phyloP scores from a whole-genome alignment of 2,888 invertebrate species.

The Helleia helle region DNA sequence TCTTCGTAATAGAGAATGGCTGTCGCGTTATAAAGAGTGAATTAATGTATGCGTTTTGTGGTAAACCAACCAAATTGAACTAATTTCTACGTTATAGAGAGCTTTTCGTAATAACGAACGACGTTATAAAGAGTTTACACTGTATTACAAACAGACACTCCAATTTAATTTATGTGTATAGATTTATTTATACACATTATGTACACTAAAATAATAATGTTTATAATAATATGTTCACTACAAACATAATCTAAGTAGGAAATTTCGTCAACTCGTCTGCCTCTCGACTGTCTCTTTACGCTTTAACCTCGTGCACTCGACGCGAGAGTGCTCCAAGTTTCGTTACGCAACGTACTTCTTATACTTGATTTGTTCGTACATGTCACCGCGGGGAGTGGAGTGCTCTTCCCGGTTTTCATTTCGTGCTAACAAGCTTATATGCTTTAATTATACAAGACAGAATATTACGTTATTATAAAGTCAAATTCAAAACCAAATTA shows the following conservation, averaged over 20 bases:
- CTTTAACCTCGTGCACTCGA: slow-evolving; percentile 44
- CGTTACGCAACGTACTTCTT: slow-evolving; percentile 30
- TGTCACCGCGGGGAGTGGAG: slow-evolving; percentile 1
- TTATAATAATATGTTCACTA: slow-evolving; percentile 2
- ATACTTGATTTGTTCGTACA: slow-evolving; percentile 8
- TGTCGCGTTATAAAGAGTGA: too few relatives aligned
- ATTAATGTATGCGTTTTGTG: too few relatives aligned
- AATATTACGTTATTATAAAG: slow-evolving; percentile 6
- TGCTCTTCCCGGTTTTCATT: slow-evolving; percentile 1
- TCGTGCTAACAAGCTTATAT: slow-evolving; percentile 4
- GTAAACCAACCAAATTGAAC: too few relatives aligned
- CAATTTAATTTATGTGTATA: too few relatives aligned
- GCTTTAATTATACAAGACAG: neutral
- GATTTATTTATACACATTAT: too few relatives aligned
- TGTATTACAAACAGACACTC: too few relatives aligned
- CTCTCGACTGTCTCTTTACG: slow-evolving; percentile 23
- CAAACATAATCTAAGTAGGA: slow-evolving; percentile 2
- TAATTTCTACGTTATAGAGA: too few relatives aligned
- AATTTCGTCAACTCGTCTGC: slow-evolving; percentile 12
- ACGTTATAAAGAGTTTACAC: too few relatives aligned
- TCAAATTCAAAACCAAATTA: too few relatives aligned
- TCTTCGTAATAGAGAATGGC: too few relatives aligned
- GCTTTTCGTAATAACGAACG: too few relatives aligned
- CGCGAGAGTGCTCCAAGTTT: slow-evolving; percentile 50
- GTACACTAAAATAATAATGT: slow-evolving; percentile 1